Conservation (phyloP, 2,797 vertebrate species). For the Agapornis canus region DNA sequence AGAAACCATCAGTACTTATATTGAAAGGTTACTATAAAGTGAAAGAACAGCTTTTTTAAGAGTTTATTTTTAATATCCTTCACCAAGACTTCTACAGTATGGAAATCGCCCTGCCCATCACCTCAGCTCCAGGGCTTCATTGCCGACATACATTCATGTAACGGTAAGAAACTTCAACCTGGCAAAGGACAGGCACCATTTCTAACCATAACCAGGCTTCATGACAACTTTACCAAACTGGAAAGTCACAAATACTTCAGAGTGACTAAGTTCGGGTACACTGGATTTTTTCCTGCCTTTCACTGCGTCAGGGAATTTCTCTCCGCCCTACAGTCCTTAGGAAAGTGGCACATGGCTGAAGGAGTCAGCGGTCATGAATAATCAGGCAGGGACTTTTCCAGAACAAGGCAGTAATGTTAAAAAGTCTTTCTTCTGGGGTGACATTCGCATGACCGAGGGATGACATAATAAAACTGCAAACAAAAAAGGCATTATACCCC, state of each 20-base stretch:
- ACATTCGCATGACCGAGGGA: slow-evolving; percentile 54
- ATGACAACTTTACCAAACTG: background rate
- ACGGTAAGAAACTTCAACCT: background rate
- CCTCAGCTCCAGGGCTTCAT: background rate
- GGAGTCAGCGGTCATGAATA: slow-evolving; percentile 24
- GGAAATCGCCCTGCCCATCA: background rate
- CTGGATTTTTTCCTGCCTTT: slow-evolving; percentile 7
- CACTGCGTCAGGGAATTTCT: slow-evolving; percentile 25
- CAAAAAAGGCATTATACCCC: slow-evolving; percentile 62
- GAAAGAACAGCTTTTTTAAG: background rate
- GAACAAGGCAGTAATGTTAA: slow-evolving; percentile 51
- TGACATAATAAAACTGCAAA: slow-evolving; percentile 58
- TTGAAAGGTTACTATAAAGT: background rate
- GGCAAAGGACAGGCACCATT: background rate
- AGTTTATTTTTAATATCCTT: background rate
- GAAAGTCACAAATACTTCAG: slow-evolving; percentile 6
- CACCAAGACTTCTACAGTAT: background rate
- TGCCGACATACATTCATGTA: fast-evolving
- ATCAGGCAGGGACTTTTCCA: slow-evolving; percentile 48
- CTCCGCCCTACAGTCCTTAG: background rate
- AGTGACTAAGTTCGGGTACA: background rate
- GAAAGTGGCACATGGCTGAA: slow-evolving; percentile 20
- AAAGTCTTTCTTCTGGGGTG: slow-evolving; percentile 48
- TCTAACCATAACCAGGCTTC: background rate
- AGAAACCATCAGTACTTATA: background rate